A percentile compares a stretch with the other conserved stretches of the same genome.
Conservation (phyloP, 2,113 vertebrate genomes). For the Nycticryphes semicollaris region DNA sequence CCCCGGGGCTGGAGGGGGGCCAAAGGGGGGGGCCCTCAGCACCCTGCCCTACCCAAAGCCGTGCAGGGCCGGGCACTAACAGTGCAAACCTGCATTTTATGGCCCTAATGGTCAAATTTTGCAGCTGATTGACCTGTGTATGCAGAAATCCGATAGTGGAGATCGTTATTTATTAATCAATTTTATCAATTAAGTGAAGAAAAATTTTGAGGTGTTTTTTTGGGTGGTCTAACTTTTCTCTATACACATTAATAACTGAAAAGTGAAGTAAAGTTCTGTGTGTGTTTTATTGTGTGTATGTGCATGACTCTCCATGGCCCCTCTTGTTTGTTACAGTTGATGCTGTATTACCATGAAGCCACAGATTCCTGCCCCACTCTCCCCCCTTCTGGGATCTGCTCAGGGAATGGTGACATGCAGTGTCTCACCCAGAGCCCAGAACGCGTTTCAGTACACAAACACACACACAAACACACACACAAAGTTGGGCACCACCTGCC, state of each 20-base stretch:
- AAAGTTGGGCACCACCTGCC: background rate
- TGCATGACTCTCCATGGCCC: background rate
- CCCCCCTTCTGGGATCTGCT: background rate
- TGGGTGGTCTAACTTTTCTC: no score
- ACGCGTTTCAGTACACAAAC: no score
- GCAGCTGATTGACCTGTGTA: background rate
- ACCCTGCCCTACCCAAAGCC: background rate
- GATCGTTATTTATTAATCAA: background rate
- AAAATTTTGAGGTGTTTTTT: rapidly evolving
- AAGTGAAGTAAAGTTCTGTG: rapidly evolving
- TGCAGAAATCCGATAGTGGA: background rate
- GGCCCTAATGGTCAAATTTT: background rate
- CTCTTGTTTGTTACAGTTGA: background rate
- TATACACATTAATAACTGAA: background rate
- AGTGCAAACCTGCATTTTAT: background rate
- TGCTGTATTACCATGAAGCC: background rate
- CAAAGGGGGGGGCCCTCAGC: no score
- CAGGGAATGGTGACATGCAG: background rate
- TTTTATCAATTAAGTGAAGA: background rate
- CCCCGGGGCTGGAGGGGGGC: no score
- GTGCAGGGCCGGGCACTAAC: no score
- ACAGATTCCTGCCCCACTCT: no score
- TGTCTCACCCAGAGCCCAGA: background rate
- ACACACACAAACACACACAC: no score
- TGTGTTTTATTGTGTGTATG: background rate